Percentiles rank a stretch among this genome's conserved stretches.
Conservation (phyloP, 92 coral and sea anemone genomes). For the Epizoanthus scotinus region DNA sequence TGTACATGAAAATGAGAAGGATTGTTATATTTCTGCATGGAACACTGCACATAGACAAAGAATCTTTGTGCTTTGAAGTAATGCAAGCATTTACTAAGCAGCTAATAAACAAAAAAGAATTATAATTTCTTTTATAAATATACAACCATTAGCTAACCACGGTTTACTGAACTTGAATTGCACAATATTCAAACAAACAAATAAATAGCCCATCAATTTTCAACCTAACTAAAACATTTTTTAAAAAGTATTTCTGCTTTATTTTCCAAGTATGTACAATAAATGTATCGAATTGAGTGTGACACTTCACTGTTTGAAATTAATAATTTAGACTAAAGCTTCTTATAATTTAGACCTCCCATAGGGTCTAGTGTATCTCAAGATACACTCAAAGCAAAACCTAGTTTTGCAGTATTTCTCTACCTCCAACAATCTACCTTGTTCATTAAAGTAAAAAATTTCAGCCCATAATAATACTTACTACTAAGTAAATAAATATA, state of each 20-base stretch:
- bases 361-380: neutral
- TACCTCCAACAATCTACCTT: neutral
- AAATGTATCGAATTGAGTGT: conserved; percentile 16
- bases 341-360: conserved; percentile 19
- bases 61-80: neutral
- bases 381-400: neutral
- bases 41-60: neutral
- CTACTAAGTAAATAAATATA: conserved; percentile 30
- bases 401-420: neutral
- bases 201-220: neutral
- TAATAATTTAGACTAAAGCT: conserved; percentile 16
- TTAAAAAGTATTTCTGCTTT: conserved; percentile 9
- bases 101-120: neutral
- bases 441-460: conserved; percentile 27
- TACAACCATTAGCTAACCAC: neutral
- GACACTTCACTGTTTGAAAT: conserved; percentile 5
- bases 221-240: neutral
- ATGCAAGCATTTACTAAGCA: neutral
- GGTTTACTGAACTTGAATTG: conserved; percentile 20
- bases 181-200: neutral
- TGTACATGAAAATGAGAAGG: neutral
- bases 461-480: conserved; percentile 9
- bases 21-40: no score
- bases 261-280: neutral
- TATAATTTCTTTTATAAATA: neutral